Base-by-base conservation (phyloP, 1,140 invertebrate species). In the Drosophila bocki region DNA sequence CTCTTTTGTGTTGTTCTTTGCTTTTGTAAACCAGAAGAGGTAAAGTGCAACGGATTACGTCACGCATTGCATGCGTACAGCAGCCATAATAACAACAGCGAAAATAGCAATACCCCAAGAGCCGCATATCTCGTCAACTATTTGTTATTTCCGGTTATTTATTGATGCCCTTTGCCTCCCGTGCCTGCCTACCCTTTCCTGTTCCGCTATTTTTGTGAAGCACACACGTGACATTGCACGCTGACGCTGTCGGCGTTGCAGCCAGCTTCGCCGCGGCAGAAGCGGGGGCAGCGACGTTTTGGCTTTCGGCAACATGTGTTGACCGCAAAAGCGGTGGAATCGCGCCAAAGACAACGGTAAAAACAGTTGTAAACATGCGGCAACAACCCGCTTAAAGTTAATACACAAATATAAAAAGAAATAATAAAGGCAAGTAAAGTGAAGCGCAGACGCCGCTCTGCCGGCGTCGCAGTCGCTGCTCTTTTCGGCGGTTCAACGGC, bases 91-190 rank as follows among this genome's bases (percentile, higher is more conserved):
- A n/a, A 62, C 26, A 67, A 19, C 33, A 44, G 32, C 39, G 42
- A 44, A 42, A 62, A 37, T 45, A 44, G 41, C 54, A 59, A 44
- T 22, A 65, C 44, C 17, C 29, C 13, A 39, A 50, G 8, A 50
- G 12, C 19, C 37, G 19, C 45, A 48, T 70, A 42, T 48, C 77
- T 60, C 61, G 67, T 81, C 72, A 84, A 84, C 72, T 85, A 78
- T 78, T 85, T 81, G 82, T 81, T 85, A 85, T 85, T 85, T 85
- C 82, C 82, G 78, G 82, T 71, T 82, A 81, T 63, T 85, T 75
- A 74, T 65, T 84, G 68, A 53, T 63, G 17, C 29, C 33, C 29
- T 60, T 48, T 33, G 26, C 37, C 32, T 26, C 22, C 32, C 19
- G 8, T 6, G 17, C 42, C 19, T 9, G 17, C 44, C 33, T 32